Evolutionary conservation across 1,140 invertebrate species (phyloP).

Genomic region (Saccostrea glomerata): DNA sequence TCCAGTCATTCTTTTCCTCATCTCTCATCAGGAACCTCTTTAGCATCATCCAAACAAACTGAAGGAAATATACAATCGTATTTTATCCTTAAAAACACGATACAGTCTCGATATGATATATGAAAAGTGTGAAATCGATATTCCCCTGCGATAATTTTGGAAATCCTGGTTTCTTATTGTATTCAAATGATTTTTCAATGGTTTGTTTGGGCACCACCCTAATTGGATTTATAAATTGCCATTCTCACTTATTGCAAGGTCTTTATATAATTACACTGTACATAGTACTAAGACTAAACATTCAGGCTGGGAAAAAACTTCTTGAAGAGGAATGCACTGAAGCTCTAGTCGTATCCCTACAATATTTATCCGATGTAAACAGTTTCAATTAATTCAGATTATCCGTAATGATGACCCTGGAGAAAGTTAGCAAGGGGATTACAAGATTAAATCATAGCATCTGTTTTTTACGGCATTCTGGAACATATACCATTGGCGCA

Average conservation of each 20-base stretch:
- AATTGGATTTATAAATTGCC: background rate
- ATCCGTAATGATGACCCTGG: background rate
- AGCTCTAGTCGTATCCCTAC: background rate
- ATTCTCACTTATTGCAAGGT: background rate
- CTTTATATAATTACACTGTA: background rate
- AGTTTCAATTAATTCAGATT: slow-evolving; percentile 23
- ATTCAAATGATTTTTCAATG: no score
- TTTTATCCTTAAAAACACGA: background rate
- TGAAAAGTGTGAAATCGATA: no score
- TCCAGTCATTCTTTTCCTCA: background rate
- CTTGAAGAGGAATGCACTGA: background rate
- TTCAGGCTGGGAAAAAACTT: background rate
- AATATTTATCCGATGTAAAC: background rate
- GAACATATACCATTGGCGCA: background rate
- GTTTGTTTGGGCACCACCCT: no score
- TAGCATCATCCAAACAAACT: slow-evolving; percentile 5
- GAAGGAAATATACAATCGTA: background rate
- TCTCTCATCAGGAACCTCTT: background rate
- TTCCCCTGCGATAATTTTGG: no score
- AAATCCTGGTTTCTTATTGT: no score
- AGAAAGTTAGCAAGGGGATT: background rate
- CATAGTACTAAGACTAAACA: background rate
- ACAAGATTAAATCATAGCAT: slow-evolving; percentile 19
- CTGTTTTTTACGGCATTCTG: background rate
- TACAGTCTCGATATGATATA: no score